Evolutionary conservation across 2,888 invertebrate genomes (phyloP), one percentile per base, ranked within the genome.

Genomic region (Polydrusus tereticollis): DNA sequence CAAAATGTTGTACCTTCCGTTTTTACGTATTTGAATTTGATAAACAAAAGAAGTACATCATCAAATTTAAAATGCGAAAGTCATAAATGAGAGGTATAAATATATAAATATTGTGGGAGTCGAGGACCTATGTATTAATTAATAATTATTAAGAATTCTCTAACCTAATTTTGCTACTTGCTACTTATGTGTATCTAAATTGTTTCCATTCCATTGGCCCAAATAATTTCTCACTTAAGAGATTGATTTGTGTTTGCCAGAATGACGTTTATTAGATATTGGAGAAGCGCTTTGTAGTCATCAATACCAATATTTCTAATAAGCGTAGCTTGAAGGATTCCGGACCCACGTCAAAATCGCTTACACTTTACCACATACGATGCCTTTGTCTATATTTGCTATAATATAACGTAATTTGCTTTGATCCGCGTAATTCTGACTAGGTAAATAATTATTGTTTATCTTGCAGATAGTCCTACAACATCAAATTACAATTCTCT

Each of bases 221-320:
- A 4, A 50, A 50, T 50, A 26, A 26, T n/a, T 50, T 26, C 2
- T 50, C 23, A 20, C 23, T 26, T 1, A 50, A 26, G 4, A 14
- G 26, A 7, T 50, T 26, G 50, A 50, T 50, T 26, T 50, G 50
- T 50, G n/a, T 26, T 50, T n/a, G n/a, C 50, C 14, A 23, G 2
- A 50, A 6, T 50, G 50, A 50, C 50, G 14, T 26, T 50, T 50
- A 50, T 50, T 50, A 50, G 26, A 50, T 50, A 50, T 26, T 50
- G 26, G 6, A 26, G 26, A 26, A 50, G 50, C 26, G n/a, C 50
- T 50, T 50, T 50, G 50, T 50, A 26, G 26, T 50, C 14, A 50
- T 50, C 50, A 50, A 26, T 50, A 26, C 26, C 14, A 14, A 26
- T 26, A 26, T 50, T 26, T 26, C 14, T 26, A 50, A 50, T 50